A percentile compares a stretch with the other conserved stretches of the same genome.
These are phyloP conservation scores for Anas platyrhynchos DNA, from an alignment of 2,113 vertebrate genomes.

Conservation along the genomic window DNA sequence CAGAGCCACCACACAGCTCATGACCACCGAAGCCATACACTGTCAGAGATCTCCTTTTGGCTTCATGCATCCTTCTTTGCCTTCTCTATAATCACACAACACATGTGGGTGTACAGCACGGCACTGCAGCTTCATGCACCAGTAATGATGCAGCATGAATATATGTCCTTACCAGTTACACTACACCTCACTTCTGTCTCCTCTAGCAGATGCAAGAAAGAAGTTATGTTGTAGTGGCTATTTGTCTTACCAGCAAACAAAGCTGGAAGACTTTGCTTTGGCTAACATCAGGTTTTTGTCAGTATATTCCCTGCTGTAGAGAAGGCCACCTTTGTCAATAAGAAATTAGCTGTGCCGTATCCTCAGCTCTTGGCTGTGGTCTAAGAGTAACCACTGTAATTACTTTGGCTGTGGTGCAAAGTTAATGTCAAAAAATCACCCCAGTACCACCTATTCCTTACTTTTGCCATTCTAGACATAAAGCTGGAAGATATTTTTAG, in stretches of 20 bases:
- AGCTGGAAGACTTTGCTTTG: not conserved
- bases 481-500: not conserved
- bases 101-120: not conserved
- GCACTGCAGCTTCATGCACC: accelerated
- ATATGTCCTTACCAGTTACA: accelerated
- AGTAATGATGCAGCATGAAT: not conserved
- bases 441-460: not conserved
- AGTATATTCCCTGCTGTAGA: not conserved
- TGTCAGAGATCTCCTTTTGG: not conserved
- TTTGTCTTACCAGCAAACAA: constrained; percentile 10
- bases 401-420: not conserved
- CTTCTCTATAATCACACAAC: not conserved
- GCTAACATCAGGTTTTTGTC: not conserved
- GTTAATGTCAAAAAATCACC: not conserved
- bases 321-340: not conserved
- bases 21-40: not conserved
- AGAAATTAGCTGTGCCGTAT: not conserved
- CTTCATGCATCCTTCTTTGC: not conserved
- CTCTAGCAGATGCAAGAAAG: not conserved
- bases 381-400: not conserved
- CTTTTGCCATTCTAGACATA: not conserved
- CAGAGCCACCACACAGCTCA: not conserved
- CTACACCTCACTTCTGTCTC: not conserved
- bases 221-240: not conserved
- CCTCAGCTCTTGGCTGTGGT: not conserved